phyloP scores from a whole-genome alignment of 2,797 vertebrate species.

The Clarias laeviceps region DNA sequence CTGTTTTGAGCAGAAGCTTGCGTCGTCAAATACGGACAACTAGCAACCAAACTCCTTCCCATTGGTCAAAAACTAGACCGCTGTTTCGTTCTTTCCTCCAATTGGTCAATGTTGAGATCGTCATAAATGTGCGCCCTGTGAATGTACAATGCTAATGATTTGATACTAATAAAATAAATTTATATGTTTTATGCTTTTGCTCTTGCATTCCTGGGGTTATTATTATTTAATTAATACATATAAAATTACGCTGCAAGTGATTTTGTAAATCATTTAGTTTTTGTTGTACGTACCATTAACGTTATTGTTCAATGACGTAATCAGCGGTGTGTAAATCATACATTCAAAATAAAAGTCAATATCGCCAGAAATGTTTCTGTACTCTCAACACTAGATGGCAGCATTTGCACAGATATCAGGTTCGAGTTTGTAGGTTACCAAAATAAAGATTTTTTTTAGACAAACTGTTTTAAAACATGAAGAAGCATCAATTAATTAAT shows the following conservation, averaged over 20 bases:
- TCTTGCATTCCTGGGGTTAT: neutral
- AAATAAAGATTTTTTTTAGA: too few relatives aligned
- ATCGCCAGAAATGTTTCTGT: neutral
- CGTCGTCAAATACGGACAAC: neutral
- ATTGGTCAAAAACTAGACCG: conserved; percentile 29
- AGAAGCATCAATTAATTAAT: neutral
- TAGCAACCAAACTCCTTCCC: neutral
- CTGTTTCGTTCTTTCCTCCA: neutral
- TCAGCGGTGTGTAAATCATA: neutral
- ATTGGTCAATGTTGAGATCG: conserved; percentile 26
- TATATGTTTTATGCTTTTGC: neutral
- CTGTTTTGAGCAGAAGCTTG: conserved; percentile 2
- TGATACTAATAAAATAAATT: neutral
- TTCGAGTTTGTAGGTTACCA: too few relatives aligned
- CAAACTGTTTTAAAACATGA: neutral
- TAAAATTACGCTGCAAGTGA: neutral
- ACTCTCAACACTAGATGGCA: conserved; percentile 39
- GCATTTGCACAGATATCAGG: conserved; percentile 33
- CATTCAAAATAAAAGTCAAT: conserved; percentile 22
- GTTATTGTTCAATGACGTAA: too few relatives aligned
- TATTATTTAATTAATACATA: neutral
- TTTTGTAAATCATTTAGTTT: neutral
- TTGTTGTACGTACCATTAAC: neutral
- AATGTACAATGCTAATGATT: neutral
- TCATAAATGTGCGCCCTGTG: conserved; percentile 8